Base-by-base conservation (phyloP, 2,888 invertebrate genomes). In the Camptogramma bilineatum region DNA sequence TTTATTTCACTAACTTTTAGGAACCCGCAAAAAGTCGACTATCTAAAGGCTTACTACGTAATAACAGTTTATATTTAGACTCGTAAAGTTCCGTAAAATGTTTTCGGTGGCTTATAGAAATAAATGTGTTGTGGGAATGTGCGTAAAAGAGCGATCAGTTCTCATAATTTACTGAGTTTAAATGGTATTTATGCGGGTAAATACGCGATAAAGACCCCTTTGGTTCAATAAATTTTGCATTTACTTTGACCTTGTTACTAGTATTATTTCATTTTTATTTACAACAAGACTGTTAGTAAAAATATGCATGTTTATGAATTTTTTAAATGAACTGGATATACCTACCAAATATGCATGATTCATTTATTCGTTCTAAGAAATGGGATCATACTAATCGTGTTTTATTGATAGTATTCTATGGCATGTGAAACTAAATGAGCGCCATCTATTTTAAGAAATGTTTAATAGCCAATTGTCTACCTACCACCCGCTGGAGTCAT, bases 401-500 rank as follows among this genome's bases (percentile, higher is more conserved):
- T 62, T 62, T 62, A 60, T 62, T 66, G 52, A 56, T 62, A 56
- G 48, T 18, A 52, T 59, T 44, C 52, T 62, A 58, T 21, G 34
- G 50, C 17, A 56, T 50, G 42, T 62, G 57, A 18, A 61, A 63
- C 42, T 24, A 55, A 59, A 62, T 52, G 21, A 61, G 47, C 42
- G 52, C 73, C 64, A 60, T 74, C 77, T 79, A 78, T 80, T 81
- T 79, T 73, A 71, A 79, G 75, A 63, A 67, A 60, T 71, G 72
- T 73, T 79, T 79, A 79, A 78, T 72, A 78, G 81, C 76, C 83
- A 85, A 85, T 87, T 89, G 82, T 79, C 75, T 81, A 67, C 88
- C 75, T 81, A 67, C 88, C 89, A 87, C 87, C 88, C 88, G 87
- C 81, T 74, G 79, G 55, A 80, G 72, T 72, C 81, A 83, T 90